Evolutionary conservation across 1,140 invertebrate genomes (phyloP), one percentile per base, ranked within the genome.

Genomic region (Apocrypta bakeri): DNA sequence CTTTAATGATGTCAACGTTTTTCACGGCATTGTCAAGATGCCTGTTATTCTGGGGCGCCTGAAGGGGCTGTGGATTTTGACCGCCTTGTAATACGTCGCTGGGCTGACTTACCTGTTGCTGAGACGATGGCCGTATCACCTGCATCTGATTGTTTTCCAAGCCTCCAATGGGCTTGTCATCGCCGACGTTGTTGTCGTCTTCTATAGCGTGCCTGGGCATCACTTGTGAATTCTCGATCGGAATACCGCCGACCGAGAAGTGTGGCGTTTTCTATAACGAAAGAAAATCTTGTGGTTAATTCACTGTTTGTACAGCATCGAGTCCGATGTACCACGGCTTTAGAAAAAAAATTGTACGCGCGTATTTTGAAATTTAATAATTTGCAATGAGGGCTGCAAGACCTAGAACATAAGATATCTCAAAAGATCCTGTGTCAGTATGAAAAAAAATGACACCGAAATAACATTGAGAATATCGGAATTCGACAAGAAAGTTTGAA

Each of bases 61-160:
- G 87, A 76, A 91, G 66, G 33, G 89, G 88, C 68, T 86, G 86
- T 33, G 87, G 87, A 83, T 79, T 86, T 71, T 83, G 87, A 79
- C 73, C 86, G 17, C 21, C 74, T 84, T 83, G 75, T 25, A 83
- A 74, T 75, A 86, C 84, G 82, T 88, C 87, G 80, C 83, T 88
- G 17, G 87, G 85, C 72, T 81, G 84, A 91, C 91, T 92, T 91
- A 92, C 91, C 90, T 92, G 91, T 82, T 88, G 86, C 12, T 88
- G 85, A 2, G 86, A 85, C 11, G 87, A 86, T 14, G 87, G 84
- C 29, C 84, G 75, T 8, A 81, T 84, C 33, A 86, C 71, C 25
- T 87, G 87, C 9, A 81, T 40, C 42, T 61, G 27, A 75, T 72
- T 76, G 33, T 71, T 73, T 24, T 78, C 33, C 24, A 27, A 17